Evolutionary conservation across 1,140 invertebrate genomes (phyloP), one percentile per base, ranked within the genome.

Genomic region (Habropoda laboriosa): DNA sequence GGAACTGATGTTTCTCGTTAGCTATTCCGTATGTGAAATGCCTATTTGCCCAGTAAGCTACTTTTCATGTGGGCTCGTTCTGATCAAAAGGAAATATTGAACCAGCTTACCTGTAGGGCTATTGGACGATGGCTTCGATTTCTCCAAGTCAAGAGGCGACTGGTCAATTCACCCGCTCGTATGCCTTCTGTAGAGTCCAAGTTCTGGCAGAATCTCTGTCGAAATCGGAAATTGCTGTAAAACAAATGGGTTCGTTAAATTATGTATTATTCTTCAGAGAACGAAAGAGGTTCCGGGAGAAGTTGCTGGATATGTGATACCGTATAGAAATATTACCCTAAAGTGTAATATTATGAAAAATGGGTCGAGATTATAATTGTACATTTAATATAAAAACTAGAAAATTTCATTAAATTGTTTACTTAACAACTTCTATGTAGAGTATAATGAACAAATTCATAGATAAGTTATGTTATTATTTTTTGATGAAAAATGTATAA

Each of bases 101-200:
- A 45, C 40, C 64, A 72, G 51, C 86, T 88, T 83, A 90, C 90
- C 87, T 91, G 87, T 66, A 82, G 32, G 57, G 81, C 68, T 76
- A 85, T 71, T 73, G 84, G 85, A 32, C 89, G 84, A 40, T 82
- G 88, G 60, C 83, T 86, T 70, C 83, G 89, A 83, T 88, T 89
- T 57, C 87, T 86, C 90, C 90, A 91, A 60, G 87, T 87, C 60
- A 90, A 86, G 49, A 92, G 84, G 42, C 90, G 87, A n/a, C 90
- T 90, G 70, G 90, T 89, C 68, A 90, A 85, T 77, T 92, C 91
- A 40, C 89, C 90, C 13, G 91, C 88, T 79, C 87, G 87, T 78
- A 90, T 84, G 55, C 87, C 88, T 40, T 91, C 87, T 42, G 81
- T 82, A 30, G 86, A 71, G 18, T 85, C 83, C 71, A 82, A 67